These are phyloP conservation scores for Eremobia ochroleuca DNA, from an alignment of 2,888 invertebrate genomes.

Conservation along the genomic window DNA sequence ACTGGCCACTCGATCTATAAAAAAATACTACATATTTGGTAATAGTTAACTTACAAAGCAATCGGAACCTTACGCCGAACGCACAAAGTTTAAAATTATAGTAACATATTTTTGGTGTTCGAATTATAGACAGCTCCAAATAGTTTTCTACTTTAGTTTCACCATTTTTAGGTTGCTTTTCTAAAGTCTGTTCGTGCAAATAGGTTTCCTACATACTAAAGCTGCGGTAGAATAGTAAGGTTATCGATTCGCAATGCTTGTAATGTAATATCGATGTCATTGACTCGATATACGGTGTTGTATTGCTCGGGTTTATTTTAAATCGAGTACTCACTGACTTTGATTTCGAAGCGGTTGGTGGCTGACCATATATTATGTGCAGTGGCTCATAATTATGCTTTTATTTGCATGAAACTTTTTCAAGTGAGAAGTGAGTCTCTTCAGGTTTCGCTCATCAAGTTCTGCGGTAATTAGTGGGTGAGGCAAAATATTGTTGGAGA, in stretches of 20 bases:
- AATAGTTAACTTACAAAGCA: constrained; percentile 25
- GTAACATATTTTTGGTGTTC: constrained; percentile 1
- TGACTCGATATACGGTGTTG: constrained; percentile 75
- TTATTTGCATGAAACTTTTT: background rate
- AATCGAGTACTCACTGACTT: constrained; percentile 31
- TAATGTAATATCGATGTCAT: constrained; percentile 81
- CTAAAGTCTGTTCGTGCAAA: background rate
- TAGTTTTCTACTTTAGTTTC: constrained; percentile 27
- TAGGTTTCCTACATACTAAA: constrained; percentile 45
- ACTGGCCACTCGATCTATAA: constrained; percentile 49
- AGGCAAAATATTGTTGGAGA: background rate
- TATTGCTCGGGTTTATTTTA: constrained; percentile 64
- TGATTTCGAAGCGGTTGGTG: constrained; percentile 40
- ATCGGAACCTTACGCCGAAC: constrained; percentile 8
- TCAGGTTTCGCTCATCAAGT: background rate
- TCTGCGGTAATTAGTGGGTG: background rate
- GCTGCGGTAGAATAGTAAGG: constrained; percentile 58
- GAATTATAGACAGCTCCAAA: constrained; percentile 24
- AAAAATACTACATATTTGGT: constrained; percentile 53
- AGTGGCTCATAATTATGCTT: background rate
- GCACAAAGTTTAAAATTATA: constrained; percentile 4
- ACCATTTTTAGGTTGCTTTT: constrained; percentile 40
- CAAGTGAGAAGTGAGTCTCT: background rate
- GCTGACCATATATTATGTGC: constrained; percentile 3
- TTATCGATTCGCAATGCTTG: constrained; percentile 75